A percentile compares a stretch with the other conserved stretches of the same genome.
phyloP scores from a whole-genome alignment of 2,113 vertebrate genomes.

The Halcyon malimbica region DNA sequence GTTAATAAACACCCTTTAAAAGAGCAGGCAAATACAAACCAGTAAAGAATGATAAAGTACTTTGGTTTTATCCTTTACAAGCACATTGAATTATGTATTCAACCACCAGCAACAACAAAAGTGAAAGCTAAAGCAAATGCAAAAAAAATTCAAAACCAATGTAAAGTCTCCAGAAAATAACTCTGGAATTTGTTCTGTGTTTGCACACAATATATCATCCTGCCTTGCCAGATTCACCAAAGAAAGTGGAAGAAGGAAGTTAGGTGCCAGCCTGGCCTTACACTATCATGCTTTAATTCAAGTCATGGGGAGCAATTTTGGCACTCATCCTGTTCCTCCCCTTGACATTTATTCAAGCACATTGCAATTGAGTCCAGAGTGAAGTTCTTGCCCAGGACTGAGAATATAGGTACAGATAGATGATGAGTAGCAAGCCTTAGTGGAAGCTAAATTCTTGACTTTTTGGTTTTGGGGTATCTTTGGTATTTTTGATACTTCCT shows the following conservation, averaged over 20 bases:
- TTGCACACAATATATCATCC: neutral
- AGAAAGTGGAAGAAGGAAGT: neutral
- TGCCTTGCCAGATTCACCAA: neutral
- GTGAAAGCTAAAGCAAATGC: neutral
- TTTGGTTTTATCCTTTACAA: neutral
- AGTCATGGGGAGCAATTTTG: neutral
- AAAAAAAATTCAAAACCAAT: neutral
- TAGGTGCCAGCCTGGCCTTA: neutral
- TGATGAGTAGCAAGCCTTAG: neutral
- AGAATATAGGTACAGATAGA: neutral
- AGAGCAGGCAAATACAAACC: neutral
- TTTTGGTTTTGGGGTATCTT: neutral
- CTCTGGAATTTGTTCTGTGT: neutral
- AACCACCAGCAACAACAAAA: neutral
- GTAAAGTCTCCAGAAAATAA: neutral
- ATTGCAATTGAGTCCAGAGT: neutral
- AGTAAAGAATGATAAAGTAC: neutral
- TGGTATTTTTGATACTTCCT: neutral
- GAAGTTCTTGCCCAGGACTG: neutral
- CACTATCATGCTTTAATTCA: neutral
- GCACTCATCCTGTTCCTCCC: neutral
- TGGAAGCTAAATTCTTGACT: neutral
- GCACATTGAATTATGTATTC: neutral
- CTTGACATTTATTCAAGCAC: neutral
- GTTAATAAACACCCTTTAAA: neutral